Conservation (phyloP, 1,140 invertebrate genomes). For the Dinoponera quadriceps region DNA sequence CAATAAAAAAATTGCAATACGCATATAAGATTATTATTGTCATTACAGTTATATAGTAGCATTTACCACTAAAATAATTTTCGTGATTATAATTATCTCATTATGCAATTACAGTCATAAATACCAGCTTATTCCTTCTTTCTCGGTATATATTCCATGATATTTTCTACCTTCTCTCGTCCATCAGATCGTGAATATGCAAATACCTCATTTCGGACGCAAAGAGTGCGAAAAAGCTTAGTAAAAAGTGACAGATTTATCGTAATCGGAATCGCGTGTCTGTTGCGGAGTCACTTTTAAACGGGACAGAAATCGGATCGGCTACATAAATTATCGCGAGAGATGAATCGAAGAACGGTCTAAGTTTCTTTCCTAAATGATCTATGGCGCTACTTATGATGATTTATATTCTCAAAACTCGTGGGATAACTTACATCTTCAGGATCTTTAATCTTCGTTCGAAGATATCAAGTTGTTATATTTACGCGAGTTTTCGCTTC, state of each 20-base stretch:
- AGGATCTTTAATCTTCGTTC: background rate
- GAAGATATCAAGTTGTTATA: background rate
- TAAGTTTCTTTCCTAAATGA: slow-evolving; percentile 27
- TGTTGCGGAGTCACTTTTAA: background rate
- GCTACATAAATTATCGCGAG: slow-evolving; percentile 2
- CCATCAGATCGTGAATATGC: background rate
- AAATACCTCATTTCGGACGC: background rate
- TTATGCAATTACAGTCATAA: too few species aligned
- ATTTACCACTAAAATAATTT: too few species aligned
- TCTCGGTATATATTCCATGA: too few species aligned
- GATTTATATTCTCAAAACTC: slow-evolving; percentile 14
- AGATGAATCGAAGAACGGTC: slow-evolving; percentile 24
- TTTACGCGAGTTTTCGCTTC: background rate
- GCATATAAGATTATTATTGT: too few species aligned
- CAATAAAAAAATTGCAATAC: too few species aligned
- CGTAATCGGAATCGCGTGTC: background rate
- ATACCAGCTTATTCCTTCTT: too few species aligned
- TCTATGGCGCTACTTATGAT: background rate
- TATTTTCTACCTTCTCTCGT: background rate
- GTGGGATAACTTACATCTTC: slow-evolving; percentile 10
- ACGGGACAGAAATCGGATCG: background rate
- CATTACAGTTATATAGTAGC: too few species aligned
- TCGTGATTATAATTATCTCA: too few species aligned
- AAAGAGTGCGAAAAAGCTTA: background rate
- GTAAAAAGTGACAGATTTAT: background rate